Evolutionary conservation across 2,797 vertebrate genomes (phyloP).

Genomic region (Sarcophilus harrisii): DNA sequence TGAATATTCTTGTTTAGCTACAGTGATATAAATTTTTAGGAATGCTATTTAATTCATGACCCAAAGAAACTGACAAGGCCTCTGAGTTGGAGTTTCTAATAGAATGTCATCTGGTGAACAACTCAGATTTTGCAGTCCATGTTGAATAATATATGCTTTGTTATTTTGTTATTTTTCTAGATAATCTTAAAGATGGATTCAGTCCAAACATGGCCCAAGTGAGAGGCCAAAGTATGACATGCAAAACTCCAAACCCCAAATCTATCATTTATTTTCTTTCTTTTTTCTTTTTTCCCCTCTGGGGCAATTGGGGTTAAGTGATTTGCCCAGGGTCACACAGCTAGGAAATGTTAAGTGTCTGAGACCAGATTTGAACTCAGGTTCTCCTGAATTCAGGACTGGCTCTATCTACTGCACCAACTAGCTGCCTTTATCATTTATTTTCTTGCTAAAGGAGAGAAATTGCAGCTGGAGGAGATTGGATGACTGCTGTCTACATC

Average conservation of each 20-base stretch:
- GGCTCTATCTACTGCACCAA: too few species aligned
- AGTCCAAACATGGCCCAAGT: background rate
- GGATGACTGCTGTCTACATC: background rate
- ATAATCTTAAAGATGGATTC: background rate
- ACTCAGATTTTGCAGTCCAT: background rate
- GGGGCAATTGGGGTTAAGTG: too few species aligned
- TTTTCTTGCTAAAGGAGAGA: background rate
- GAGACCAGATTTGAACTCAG: too few species aligned
- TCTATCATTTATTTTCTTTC: background rate
- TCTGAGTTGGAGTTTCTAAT: background rate
- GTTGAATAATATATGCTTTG: background rate
- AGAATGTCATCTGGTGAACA: background rate
- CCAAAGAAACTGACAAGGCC: background rate
- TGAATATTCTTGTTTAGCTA: background rate
- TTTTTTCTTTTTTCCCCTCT: too few species aligned
- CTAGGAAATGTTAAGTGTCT: too few species aligned
- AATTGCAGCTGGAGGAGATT: background rate
- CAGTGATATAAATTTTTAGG: background rate
- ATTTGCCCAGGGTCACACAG: too few species aligned
- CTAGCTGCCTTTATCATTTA: background rate
- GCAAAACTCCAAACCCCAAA: background rate
- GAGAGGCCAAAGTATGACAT: background rate
- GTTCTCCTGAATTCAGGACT: too few species aligned
- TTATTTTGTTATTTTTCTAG: too few species aligned
- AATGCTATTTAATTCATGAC: background rate